phyloP scores from a whole-genome alignment of 1,140 invertebrate genomes.

The Bathynomus jamesi region DNA sequence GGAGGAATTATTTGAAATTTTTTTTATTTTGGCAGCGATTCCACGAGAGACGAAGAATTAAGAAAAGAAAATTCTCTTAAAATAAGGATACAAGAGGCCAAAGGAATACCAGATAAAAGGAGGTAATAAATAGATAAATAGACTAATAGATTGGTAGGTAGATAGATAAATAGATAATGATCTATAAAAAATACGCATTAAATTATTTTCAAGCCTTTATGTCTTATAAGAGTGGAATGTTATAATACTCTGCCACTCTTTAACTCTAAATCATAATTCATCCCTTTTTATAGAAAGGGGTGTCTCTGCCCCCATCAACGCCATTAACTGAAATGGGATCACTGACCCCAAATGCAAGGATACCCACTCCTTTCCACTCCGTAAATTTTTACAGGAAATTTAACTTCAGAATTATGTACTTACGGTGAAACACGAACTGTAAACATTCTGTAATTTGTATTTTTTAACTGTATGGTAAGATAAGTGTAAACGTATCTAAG shows the following conservation, averaged over 20 bases:
- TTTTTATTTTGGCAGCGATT: neutral
- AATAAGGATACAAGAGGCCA: conserved; percentile 77
- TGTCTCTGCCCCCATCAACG: neutral
- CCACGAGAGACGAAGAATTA: conserved; percentile 15
- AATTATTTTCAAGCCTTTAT: neutral
- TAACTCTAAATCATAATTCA: neutral
- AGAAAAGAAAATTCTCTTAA: conserved; percentile 23
- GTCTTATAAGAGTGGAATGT: no score
- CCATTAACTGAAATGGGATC: no score
- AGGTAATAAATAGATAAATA: conserved; percentile 35
- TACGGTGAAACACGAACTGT: no score
- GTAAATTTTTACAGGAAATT: no score
- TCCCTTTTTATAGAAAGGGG: neutral
- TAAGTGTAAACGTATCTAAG: no score
- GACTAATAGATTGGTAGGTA: neutral
- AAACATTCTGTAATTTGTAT: no score
- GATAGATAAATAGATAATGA: neutral
- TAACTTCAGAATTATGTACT: no score
- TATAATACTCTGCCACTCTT: no score
- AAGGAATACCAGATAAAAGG: conserved; percentile 83
- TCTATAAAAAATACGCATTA: neutral
- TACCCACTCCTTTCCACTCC: no score
- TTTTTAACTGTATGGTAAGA: no score
- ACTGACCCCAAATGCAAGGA: no score
- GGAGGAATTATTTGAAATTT: neutral